Percentiles rank a stretch among this genome's conserved stretches.
Conservation (phyloP, 2,113 vertebrate genomes). For the Callipepla californica region DNA sequence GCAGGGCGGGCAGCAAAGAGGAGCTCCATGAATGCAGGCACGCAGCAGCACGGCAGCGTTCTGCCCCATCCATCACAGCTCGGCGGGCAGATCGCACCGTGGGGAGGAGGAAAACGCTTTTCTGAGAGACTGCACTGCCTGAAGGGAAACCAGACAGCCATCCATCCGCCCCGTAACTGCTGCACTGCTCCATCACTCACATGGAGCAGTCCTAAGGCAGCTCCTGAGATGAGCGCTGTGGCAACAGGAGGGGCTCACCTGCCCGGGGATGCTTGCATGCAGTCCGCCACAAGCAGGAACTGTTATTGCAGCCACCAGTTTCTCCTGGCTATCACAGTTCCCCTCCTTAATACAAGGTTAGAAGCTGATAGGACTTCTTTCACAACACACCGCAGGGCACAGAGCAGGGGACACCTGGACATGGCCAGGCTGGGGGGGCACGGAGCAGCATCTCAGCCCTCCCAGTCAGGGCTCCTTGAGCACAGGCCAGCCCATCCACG, state of each 20-base stretch:
- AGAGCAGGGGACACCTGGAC: not conserved
- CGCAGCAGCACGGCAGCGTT: fast-evolving
- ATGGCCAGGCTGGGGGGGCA: not conserved
- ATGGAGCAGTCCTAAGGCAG: fast-evolving
- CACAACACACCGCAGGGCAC: not conserved
- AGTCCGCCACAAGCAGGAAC: not conserved
- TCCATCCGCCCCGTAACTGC: not conserved
- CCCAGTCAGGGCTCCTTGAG: not conserved
- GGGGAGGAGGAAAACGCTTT: not conserved
- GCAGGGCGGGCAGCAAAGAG: not conserved
- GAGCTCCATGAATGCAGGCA: not conserved
- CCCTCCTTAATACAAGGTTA: not conserved
- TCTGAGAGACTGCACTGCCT: not conserved
- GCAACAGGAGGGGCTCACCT: slow-evolving; percentile 3
- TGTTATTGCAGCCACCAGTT: not conserved
- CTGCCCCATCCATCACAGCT: not conserved
- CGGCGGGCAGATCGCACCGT: not conserved
- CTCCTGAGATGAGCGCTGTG: not conserved
- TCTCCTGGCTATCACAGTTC: not conserved
- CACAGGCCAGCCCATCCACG: fast-evolving
- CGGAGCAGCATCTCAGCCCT: not conserved
- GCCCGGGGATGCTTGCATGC: not conserved
- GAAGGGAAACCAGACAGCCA: not conserved
- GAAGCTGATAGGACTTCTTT: not conserved
- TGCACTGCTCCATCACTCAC: fast-evolving